Base-by-base conservation (phyloP, 2,113 vertebrate genomes). In the Stigmatopora nigra region DNA sequence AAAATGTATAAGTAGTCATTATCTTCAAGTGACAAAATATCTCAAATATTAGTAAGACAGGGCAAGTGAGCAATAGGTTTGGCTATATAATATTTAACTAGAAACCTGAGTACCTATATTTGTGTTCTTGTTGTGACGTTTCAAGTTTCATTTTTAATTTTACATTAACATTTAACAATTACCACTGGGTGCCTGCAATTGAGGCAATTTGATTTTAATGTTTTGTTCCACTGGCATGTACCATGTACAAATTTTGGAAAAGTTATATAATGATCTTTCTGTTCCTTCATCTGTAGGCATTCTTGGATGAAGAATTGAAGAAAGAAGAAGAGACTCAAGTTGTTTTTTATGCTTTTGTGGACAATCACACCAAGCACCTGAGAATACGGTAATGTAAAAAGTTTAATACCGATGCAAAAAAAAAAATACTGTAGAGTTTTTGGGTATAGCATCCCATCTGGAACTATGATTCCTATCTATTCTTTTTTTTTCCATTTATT, bases 1-100 rank as follows among this genome's bases (percentile, higher is more conserved):
- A 52, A 70, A 56, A 31, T 2, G 13, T 16, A 60, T 60, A 19
- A 60, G 64, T 13, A 72, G 41, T 46, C 17, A 71, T 72, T 3
- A 38, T 49, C 17, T 61, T 12, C 36, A 22, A 16, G 38, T 38
- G 35, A 41, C 0, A 25, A 16, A 12, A 60, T 19, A 60, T 19
- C 9, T 41, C 1, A 41, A 10, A 41, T 41, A 31, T 41, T 41
- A 41, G 38, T 41, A 10, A 41, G 38, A 7, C 38, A 41, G 9
- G 38, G 9, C 6, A 41, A 10, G 38, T 41, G 38, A 41, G 38
- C 38, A 10, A 41, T 8, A 41, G 6, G 9, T 41, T 41, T 41
- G 38, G 38, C 38, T 7, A 41, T 41, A 10, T 41, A 41, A 10
- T 41, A 1, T 1, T 8, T 4, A 41, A 41, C 38, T 41, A 10